Evolutionary conservation across 2,797 vertebrate genomes (phyloP).

Genomic region (Gorsachius magnificus): DNA sequence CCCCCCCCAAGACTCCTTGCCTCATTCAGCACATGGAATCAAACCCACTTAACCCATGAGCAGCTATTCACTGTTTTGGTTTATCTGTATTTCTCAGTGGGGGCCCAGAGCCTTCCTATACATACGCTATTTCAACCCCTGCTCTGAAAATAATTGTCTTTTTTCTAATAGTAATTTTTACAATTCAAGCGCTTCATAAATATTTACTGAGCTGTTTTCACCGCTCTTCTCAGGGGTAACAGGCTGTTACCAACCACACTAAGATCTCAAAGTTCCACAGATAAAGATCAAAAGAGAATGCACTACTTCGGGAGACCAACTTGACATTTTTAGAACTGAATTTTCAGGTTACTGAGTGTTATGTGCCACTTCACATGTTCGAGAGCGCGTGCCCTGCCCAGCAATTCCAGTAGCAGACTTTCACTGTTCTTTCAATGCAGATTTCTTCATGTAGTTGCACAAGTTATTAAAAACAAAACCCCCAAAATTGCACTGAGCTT

Average conservation of each 20-base stretch:
- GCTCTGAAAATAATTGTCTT: neutral
- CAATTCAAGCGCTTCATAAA: neutral
- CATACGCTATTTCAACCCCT: neutral
- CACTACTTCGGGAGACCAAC: neutral
- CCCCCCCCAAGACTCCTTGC: neutral
- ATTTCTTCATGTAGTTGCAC: neutral
- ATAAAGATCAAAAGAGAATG: neutral
- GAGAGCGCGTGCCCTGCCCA: neutral
- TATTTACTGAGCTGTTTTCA: neutral
- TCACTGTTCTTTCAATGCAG: neutral
- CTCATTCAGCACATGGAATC: neutral
- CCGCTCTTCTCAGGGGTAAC: neutral
- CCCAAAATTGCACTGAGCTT: neutral
- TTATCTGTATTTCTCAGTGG: neutral
- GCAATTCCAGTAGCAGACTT: neutral
- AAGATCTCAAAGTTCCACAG: neutral
- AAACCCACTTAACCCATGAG: neutral
- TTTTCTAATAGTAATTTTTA: neutral
- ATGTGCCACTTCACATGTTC: neutral
- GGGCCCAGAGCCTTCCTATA: neutral
- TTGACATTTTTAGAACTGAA: neutral
- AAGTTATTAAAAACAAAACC: neutral
- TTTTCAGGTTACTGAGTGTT: neutral
- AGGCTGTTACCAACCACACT: neutral
- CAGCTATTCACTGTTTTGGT: neutral